phyloP scores from a whole-genome alignment of 53 echinoderm and acorn worm species.

The Crossaster papposus region DNA sequence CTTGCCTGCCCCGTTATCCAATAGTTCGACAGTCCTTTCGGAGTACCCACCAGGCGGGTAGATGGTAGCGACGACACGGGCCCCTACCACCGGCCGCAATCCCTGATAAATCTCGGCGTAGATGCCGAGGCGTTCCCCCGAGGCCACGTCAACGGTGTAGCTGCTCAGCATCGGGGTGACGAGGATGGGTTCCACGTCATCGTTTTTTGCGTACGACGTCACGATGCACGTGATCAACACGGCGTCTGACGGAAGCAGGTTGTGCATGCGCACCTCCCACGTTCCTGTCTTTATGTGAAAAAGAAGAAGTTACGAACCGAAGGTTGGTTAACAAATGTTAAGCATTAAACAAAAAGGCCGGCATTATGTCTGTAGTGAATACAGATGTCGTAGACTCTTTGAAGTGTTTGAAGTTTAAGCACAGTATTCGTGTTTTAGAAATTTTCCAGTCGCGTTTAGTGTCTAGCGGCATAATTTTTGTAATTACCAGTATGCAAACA shows the following conservation, averaged over 20 bases:
- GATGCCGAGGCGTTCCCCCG: conserved; percentile 41
- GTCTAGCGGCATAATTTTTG: too few relatives aligned
- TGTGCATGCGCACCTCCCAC: conserved; percentile 33
- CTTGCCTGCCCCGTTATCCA: conserved; percentile 74
- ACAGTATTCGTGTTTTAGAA: too few relatives aligned
- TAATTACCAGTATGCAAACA: too few relatives aligned
- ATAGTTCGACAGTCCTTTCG: conserved; percentile 15
- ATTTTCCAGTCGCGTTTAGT: too few relatives aligned
- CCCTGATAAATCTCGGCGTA: conserved; percentile 62
- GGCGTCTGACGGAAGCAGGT: not conserved
- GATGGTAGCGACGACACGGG: conserved; percentile 52
- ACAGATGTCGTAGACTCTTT: too few relatives aligned
- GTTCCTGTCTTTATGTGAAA: conserved; percentile 21
- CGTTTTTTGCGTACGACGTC: conserved; percentile 53
- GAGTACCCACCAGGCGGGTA: conserved; percentile 42
- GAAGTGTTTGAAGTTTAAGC: too few relatives aligned
- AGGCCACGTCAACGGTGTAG: conserved; percentile 8
- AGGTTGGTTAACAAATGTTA: not conserved
- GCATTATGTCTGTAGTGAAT: too few relatives aligned
- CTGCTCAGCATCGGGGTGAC: conserved; percentile 54
- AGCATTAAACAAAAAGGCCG: too few relatives aligned
- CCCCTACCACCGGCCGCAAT: conserved; percentile 56
- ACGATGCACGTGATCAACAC: conserved; percentile 46
- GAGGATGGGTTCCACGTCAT: conserved; percentile 60
- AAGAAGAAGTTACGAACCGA: not conserved